Evolutionary conservation across 2,888 invertebrate genomes (phyloP).

Genomic region (Theretra japonica): DNA sequence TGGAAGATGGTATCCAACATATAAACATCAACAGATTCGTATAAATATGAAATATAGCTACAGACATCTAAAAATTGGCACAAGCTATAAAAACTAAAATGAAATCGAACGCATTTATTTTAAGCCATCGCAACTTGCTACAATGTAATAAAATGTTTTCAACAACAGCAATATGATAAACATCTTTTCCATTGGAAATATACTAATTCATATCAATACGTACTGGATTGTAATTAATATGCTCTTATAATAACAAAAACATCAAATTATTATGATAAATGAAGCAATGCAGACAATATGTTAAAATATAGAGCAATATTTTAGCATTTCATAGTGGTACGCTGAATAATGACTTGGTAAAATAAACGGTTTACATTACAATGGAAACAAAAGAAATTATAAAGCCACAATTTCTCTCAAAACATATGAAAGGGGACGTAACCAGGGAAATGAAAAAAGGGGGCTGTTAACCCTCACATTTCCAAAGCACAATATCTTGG

Average conservation of each 20-base stretch:
- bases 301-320: slow-evolving; percentile 9
- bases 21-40: no score
- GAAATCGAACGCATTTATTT: no score
- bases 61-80: no score
- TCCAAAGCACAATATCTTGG: neutral
- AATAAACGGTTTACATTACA: neutral
- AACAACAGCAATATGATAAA: neutral
- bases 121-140: neutral
- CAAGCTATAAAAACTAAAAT: no score
- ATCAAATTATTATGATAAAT: neutral
- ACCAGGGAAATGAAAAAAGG: neutral
- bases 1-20: no score
- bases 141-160: neutral
- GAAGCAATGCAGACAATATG: neutral
- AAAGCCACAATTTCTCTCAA: neutral
- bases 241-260: neutral
- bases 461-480: neutral
- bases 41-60: no score
- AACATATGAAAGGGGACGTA: neutral
- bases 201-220: neutral
- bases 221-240: neutral
- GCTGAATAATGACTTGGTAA: neutral
- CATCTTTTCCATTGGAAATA: neutral
- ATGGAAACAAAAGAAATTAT: neutral
- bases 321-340: neutral